A percentile compares a stretch with the other conserved stretches of the same genome.
These are phyloP conservation scores for Dendrocopos noguchii DNA, from an alignment of 2,113 vertebrate genomes.

Conservation along the genomic window DNA sequence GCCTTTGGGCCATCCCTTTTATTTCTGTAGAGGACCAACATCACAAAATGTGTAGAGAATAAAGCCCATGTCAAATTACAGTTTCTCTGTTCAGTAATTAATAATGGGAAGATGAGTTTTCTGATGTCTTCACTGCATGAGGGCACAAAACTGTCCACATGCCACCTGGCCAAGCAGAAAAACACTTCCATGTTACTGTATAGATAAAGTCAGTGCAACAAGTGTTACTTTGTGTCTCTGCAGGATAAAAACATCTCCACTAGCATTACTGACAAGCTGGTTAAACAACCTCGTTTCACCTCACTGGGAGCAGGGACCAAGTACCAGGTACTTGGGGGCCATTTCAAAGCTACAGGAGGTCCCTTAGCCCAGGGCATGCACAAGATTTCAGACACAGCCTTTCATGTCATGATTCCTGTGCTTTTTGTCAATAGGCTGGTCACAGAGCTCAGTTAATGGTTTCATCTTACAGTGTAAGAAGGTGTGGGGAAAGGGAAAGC, in stretches of 20 bases:
- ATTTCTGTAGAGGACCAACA: background rate
- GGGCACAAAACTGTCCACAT: background rate
- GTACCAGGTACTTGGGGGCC: background rate
- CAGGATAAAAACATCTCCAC: background rate
- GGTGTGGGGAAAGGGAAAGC: background rate
- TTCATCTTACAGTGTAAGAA: background rate
- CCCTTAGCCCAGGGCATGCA: background rate
- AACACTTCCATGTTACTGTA: background rate
- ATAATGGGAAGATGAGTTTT: background rate
- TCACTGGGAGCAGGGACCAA: too few species aligned
- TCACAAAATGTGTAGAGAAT: background rate
- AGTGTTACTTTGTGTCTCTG: background rate
- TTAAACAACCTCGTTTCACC: background rate
- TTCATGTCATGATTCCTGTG: background rate
- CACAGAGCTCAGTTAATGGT: background rate
- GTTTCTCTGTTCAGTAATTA: background rate
- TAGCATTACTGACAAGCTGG: background rate
- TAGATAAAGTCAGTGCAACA: background rate
- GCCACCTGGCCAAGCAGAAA: background rate
- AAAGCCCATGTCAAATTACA: background rate
- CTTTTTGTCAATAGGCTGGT: background rate
- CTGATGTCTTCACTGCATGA: background rate
- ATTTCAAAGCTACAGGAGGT: background rate
- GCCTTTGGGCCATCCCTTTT: background rate
- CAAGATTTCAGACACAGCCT: background rate